Percentiles rank a stretch among this genome's conserved stretches.
These are phyloP conservation scores for Beroe ovata DNA, from an alignment of 37 sponge, comb jelly and placozoan species.

Conservation along the genomic window DNA sequence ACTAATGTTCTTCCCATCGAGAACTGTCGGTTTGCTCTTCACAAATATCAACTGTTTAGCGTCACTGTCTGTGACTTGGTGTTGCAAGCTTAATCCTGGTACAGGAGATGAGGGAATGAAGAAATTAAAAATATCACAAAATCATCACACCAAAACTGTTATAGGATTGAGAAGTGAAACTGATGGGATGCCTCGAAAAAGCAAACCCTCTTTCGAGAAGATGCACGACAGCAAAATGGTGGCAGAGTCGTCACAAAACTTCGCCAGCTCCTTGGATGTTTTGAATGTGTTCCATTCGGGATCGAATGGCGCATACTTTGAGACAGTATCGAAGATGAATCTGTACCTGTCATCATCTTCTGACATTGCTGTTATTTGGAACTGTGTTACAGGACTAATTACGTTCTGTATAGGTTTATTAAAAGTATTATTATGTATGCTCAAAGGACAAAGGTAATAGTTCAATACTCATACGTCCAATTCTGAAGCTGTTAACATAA, in stretches of 20 bases:
- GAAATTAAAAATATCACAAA: no score
- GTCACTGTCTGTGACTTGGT: slow-evolving; percentile 30
- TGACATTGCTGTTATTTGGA: slow-evolving; percentile 37
- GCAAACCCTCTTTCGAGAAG: slow-evolving; percentile 20
- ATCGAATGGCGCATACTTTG: slow-evolving; percentile 7
- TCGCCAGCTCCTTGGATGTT: slow-evolving; percentile 1
- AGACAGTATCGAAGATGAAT: slow-evolving; percentile 53
- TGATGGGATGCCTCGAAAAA: no score
- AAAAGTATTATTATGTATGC: no score
- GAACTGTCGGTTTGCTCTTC: slow-evolving; percentile 20
- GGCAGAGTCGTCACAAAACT: slow-evolving; percentile 60
- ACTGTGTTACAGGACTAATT: no score
- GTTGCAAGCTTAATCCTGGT: slow-evolving; percentile 27
- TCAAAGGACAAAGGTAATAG: no score
- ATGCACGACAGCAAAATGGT: slow-evolving; percentile 29
- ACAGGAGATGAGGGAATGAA: no score
- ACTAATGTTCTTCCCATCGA: slow-evolving; percentile 33
- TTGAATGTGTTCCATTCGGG: slow-evolving; percentile 10
- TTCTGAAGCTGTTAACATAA: no score
- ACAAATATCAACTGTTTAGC: slow-evolving; percentile 39
- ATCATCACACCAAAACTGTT: no score
- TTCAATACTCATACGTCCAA: no score
- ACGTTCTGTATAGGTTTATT: no score
- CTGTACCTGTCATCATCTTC: slow-evolving; percentile 33
- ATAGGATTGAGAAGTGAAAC: no score